These are phyloP conservation scores for Clitarchus hookeri DNA, from an alignment of 2,888 invertebrate genomes.

Conservation along the genomic window DNA sequence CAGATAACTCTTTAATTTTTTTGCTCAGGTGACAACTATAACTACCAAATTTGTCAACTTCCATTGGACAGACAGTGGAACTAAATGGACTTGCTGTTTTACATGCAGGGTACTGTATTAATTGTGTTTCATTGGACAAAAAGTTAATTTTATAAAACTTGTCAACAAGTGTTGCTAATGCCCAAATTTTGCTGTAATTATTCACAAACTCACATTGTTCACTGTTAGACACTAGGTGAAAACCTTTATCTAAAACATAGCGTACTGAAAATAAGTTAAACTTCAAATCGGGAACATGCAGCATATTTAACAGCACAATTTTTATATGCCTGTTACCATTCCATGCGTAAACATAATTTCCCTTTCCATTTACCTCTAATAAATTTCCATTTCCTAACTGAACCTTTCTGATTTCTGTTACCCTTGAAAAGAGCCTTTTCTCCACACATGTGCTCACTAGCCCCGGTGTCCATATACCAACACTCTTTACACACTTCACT, in stretches of 20 bases:
- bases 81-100: too few species aligned
- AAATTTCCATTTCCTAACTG: background rate
- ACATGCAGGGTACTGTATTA: too few species aligned
- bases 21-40: background rate
- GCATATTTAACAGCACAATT: background rate
- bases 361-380: background rate
- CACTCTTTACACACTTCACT: background rate
- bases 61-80: too few species aligned
- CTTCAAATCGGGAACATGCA: conserved; percentile 11
- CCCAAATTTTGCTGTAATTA: background rate
- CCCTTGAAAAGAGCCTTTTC: background rate
- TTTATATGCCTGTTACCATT: background rate
- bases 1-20: background rate
- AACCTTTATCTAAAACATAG: background rate
- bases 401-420: background rate
- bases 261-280: background rate
- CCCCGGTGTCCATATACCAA: background rate
- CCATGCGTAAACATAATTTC: background rate
- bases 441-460: conserved; percentile 8
- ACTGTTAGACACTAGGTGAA: background rate
- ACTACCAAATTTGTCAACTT: background rate
- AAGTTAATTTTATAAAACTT: background rate
- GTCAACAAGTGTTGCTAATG: background rate
- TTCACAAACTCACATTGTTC: background rate
- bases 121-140: too few species aligned